Evolutionary conservation across 2,797 vertebrate species (phyloP).

Genomic region (Sebastes trivittatus): DNA sequence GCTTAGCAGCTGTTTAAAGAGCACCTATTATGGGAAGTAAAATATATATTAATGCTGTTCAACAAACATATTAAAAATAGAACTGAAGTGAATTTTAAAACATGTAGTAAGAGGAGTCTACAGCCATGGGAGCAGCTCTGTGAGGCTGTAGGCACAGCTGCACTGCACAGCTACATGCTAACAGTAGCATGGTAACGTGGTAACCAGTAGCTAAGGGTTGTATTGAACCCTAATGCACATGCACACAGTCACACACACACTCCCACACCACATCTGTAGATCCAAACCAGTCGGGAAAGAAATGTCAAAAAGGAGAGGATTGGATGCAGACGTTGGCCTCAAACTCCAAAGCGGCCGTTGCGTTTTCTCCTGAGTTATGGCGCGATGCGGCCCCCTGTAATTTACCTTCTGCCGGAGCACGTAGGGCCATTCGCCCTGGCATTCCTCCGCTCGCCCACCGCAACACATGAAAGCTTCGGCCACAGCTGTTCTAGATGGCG

Average conservation of each 20-base stretch:
- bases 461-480: conserved; percentile 79
- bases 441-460: conserved; percentile 73
- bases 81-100: neutral
- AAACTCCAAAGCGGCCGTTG: conserved; percentile 61
- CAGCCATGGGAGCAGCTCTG: neutral
- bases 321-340: conserved; percentile 35
- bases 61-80: neutral
- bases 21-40: neutral
- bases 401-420: conserved; percentile 74
- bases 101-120: neutral
- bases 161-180: neutral
- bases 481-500: conserved; percentile 78
- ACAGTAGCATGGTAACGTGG: neutral
- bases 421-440: conserved; percentile 57
- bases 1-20: conserved; percentile 15
- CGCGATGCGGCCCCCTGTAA: conserved; percentile 72
- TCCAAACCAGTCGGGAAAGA: conserved; percentile 18
- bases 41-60: neutral
- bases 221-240: neutral
- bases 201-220: neutral
- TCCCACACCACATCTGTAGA: conserved; percentile 46
- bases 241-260: neutral
- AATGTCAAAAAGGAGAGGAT: conserved; percentile 48
- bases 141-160: neutral
- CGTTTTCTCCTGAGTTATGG: conserved; percentile 70